phyloP scores from a whole-genome alignment of 2,888 invertebrate species.

The Xestia rhomboidea region DNA sequence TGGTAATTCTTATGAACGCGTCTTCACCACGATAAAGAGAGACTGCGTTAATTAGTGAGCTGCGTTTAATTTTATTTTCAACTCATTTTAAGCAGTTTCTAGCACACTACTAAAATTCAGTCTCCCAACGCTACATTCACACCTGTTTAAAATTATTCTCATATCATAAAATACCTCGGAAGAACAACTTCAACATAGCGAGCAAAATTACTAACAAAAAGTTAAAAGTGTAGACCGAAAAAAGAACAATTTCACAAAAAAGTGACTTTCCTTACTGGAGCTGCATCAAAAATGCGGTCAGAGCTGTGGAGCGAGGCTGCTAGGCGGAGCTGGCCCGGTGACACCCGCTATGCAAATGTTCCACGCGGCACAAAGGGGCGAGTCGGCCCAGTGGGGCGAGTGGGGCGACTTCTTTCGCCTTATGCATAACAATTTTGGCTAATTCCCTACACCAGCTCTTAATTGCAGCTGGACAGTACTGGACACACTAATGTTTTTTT shows the following conservation, averaged over 20 bases:
- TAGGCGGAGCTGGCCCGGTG: conserved; percentile 25
- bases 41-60: neutral
- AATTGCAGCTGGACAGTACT: conserved; percentile 24
- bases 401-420: conserved; percentile 57
- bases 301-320: conserved; percentile 18
- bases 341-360: conserved; percentile 62
- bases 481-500: conserved; percentile 15
- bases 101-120: conserved; percentile 1
- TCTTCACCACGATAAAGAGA: neutral
- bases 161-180: conserved; percentile 42
- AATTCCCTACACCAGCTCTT: conserved; percentile 52
- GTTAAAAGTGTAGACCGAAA: conserved; percentile 33
- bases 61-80: neutral
- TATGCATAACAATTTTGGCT: conserved; percentile 62
- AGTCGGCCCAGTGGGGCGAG: neutral
- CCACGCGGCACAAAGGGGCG: conserved; percentile 43
- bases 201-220: conserved; percentile 38
- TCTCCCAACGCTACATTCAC: neutral
- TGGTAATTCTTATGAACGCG: neutral
- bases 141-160: conserved; percentile 25
- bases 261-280: conserved; percentile 30
- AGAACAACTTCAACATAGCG: conserved; percentile 30
- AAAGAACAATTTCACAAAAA: conserved; percentile 44
- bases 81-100: neutral
- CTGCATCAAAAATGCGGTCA: conserved; percentile 64